Percentiles rank a stretch among this genome's conserved stretches.
These are phyloP conservation scores for Lepilemur ruficaudatus DNA, from an alignment of 2,797 vertebrate genomes.

Conservation along the genomic window DNA sequence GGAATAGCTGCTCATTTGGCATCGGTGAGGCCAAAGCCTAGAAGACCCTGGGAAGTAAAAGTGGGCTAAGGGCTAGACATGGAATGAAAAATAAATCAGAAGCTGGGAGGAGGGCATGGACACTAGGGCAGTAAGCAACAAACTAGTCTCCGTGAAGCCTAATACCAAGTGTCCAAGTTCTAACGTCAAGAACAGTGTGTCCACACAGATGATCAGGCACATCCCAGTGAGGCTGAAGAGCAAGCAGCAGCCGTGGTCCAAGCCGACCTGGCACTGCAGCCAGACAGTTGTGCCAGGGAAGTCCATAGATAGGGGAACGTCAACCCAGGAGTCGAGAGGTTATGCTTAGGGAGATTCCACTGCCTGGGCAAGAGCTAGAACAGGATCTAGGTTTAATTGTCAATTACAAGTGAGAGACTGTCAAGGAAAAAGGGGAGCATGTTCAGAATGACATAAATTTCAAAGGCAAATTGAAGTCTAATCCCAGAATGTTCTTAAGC, in stretches of 20 bases:
- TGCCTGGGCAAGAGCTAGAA: neutral
- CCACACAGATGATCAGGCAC: neutral
- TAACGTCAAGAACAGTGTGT: neutral
- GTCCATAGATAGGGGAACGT: neutral
- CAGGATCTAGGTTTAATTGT: neutral
- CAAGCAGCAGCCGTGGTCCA: neutral
- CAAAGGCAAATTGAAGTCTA: neutral
- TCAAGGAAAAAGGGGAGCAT: neutral
- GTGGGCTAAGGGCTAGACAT: neutral
- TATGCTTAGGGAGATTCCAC: neutral
- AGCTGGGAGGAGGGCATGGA: neutral
- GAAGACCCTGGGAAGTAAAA: neutral
- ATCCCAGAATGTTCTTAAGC: neutral
- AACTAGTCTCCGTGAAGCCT: neutral
- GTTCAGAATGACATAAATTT: neutral
- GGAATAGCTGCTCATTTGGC: neutral
- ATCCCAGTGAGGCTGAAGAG: neutral
- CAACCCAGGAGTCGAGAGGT: neutral
- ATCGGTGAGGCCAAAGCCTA: neutral
- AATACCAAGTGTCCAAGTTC: neutral
- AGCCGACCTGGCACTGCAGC: fast-evolving
- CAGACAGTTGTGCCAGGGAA: neutral
- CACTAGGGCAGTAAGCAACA: neutral
- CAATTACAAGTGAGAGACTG: neutral
- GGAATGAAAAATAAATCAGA: neutral